phyloP scores from a whole-genome alignment of 2,113 vertebrate species.

The Chaetops frenatus region DNA sequence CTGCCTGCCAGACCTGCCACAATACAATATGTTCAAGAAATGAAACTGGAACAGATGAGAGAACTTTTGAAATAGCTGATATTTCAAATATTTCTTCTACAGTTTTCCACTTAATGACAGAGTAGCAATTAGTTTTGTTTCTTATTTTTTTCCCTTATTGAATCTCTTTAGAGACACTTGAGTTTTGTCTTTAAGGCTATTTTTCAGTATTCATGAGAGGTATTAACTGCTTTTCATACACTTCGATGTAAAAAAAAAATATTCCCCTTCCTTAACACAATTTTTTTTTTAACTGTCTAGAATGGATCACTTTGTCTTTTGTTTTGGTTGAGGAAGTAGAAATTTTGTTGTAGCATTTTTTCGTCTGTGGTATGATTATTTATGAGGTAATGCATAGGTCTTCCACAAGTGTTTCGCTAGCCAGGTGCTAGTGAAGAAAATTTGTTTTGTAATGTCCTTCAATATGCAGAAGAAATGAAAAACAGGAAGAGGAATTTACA shows the following conservation, averaged over 20 bases:
- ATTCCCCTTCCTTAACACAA: not conserved
- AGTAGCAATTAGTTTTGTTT: not conserved
- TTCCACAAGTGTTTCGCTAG: not conserved
- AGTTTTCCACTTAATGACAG: not conserved
- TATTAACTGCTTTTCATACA: not conserved
- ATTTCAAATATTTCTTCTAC: not conserved
- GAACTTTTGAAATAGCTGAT: not conserved
- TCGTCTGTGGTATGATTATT: not conserved
- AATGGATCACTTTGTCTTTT: not conserved
- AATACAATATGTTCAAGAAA: not conserved
- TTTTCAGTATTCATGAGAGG: not conserved
- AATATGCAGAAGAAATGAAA: not conserved
- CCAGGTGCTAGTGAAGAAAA: not conserved
- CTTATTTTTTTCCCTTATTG: not conserved
- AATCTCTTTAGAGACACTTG: not conserved
- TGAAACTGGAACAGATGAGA: not conserved
- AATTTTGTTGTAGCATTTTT: not conserved
- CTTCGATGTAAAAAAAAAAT: not conserved
- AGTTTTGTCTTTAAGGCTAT: not conserved
- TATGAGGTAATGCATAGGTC: not conserved
- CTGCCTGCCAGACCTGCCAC: not conserved
- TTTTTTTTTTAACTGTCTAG: not conserved
- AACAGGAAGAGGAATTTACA: not conserved
- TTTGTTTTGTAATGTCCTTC: not conserved
- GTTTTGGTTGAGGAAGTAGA: not conserved